These are phyloP conservation scores for Gorsachius goisagi DNA, from an alignment of 2,113 vertebrate species.

Conservation along the genomic window DNA sequence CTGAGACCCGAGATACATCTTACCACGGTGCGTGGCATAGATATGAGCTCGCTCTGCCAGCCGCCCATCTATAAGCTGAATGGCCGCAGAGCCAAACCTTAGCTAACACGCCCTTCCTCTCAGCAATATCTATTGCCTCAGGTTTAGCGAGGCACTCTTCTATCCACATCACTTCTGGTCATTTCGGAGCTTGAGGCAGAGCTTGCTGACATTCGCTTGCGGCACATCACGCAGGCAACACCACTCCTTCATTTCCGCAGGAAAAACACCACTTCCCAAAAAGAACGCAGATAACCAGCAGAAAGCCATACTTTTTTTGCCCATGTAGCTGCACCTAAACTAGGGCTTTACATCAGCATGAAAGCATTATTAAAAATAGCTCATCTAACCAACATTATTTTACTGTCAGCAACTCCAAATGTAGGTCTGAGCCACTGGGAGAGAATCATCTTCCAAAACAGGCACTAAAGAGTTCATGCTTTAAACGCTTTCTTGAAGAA, in stretches of 20 bases:
- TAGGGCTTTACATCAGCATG: not conserved
- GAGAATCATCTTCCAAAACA: not conserved
- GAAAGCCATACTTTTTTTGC: not conserved
- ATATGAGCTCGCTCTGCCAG: not conserved
- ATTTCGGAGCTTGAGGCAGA: not conserved
- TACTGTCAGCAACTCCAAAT: not conserved
- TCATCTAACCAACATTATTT: not conserved
- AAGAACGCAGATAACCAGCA: not conserved
- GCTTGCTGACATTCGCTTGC: not conserved
- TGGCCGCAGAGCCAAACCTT: not conserved
- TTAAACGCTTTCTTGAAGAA: not conserved
- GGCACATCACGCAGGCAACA: not conserved
- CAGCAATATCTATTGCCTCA: not conserved
- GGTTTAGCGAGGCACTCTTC: not conserved
- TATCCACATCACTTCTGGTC: not conserved
- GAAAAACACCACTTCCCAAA: not conserved
- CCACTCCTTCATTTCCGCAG: not conserved
- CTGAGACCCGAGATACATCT: not conserved
- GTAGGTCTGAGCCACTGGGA: not conserved
- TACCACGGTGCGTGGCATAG: not conserved
- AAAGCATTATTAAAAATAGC: slow-evolving; percentile 6
- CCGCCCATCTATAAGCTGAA: not conserved
- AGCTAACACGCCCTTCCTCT: not conserved
- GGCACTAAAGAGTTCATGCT: not conserved
- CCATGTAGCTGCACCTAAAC: not conserved